These are phyloP conservation scores for Heterotis niloticus DNA, from an alignment of 2,113 vertebrate species.

Conservation along the genomic window DNA sequence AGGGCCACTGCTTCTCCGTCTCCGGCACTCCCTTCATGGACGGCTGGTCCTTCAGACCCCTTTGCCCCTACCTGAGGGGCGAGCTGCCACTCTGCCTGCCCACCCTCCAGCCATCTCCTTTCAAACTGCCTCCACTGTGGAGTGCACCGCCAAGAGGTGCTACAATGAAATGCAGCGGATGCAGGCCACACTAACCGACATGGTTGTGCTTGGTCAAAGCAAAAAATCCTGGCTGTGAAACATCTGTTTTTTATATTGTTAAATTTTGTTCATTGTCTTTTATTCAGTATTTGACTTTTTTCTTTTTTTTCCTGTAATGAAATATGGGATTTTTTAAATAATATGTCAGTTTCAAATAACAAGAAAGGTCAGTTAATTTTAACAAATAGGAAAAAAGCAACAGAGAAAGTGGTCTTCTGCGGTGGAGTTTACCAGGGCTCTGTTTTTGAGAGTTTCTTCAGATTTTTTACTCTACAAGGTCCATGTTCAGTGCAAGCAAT, in stretches of 20 bases:
- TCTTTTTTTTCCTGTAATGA: background rate
- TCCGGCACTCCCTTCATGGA: constrained; percentile 55
- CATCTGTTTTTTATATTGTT: background rate
- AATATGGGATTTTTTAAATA: background rate
- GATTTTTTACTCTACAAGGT: too few relatives aligned
- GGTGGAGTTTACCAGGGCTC: background rate
- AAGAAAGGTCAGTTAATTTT: background rate
- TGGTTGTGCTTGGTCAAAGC: constrained; percentile 42
- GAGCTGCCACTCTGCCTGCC: constrained; percentile 30
- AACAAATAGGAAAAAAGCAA: background rate
- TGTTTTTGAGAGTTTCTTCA: background rate
- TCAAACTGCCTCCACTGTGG: constrained; percentile 50
- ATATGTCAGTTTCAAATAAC: too few relatives aligned
- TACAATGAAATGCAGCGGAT: constrained; percentile 47
- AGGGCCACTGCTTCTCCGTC: constrained; percentile 55
- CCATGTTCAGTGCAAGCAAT: too few relatives aligned
- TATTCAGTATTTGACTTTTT: background rate
- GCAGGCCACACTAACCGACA: constrained; percentile 37
- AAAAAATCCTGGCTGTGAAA: constrained; percentile 58
- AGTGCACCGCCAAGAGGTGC: constrained; percentile 46
- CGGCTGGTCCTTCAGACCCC: constrained; percentile 53
- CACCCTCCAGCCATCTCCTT: constrained; percentile 51
- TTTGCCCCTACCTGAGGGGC: constrained; percentile 35
- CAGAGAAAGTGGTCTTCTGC: background rate
- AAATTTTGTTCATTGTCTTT: background rate